A percentile compares a stretch with the other conserved stretches of the same genome.
Evolutionary conservation across 2,113 vertebrate species (phyloP).

Genomic region (Penelope pileata): DNA sequence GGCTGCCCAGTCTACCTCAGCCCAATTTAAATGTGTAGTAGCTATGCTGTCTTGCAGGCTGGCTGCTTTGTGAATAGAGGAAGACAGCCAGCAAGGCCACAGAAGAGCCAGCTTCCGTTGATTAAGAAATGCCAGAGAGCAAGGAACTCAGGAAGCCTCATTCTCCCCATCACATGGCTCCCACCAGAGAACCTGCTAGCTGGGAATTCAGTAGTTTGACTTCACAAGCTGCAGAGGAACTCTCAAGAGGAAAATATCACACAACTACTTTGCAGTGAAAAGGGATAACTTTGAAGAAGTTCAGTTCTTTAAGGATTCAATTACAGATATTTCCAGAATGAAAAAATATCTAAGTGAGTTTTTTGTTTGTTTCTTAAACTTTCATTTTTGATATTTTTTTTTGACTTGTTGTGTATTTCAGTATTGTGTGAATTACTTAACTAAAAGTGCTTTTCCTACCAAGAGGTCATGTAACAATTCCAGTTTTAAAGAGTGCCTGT

Average conservation of each 20-base stretch:
- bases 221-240: neutral
- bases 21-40: neutral
- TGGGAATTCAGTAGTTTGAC: neutral
- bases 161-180: neutral
- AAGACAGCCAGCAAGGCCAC: neutral
- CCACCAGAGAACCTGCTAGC: neutral
- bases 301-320: neutral
- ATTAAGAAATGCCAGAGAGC: neutral
- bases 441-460: neutral
- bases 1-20: neutral
- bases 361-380: neutral
- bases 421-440: neutral
- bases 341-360: neutral
- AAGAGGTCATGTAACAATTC: neutral
- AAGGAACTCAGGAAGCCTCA: neutral
- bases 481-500: neutral
- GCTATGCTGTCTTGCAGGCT: neutral
- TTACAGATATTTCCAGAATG: neutral
- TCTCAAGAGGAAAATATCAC: neutral
- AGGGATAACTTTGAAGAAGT: neutral
- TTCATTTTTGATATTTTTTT: neutral
- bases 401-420: neutral
- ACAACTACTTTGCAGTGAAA: neutral
- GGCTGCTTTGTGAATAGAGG: neutral
- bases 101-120: rapidly evolving